Evolutionary conservation across 2,888 invertebrate genomes (phyloP), one percentile per base, ranked within the genome.

Genomic region (Suillia variegata): DNA sequence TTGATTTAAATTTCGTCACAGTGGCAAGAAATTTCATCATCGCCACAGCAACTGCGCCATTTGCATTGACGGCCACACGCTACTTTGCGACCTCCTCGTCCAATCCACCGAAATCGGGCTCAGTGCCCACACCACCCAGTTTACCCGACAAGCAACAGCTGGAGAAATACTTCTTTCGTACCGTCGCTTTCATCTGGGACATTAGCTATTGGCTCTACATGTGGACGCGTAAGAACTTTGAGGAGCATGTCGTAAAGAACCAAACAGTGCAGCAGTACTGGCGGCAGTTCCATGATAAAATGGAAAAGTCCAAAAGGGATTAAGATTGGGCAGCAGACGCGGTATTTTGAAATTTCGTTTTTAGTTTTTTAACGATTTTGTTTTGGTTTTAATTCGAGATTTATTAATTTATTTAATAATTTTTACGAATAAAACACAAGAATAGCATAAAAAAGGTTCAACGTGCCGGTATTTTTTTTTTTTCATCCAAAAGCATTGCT

Each of bases 151-250:
- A 70, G 52, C 66, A 69, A n/a, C 76, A 80, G 60, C 51, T 79
- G 12, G 74, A 79, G 60, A 75, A 74, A 51, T 71, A 69, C 26
- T 60, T 75, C 31, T 80, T 80, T 45, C 80, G 77, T 18, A 62
- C 71, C 0, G 54, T 78, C 18, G 80, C 76, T 10, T 70, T 79
- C 20, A 2, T 76, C 2, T 79, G 77, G 60, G 80, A 80, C 61
- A 54, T 77, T 3, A 24, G 57, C 24, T 69, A 67, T 15, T 66
- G 74, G 47, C 59, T 67, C 0, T 65, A 52, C 50, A 66, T 63
- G 31, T 71, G 71, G 68, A 42, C 68, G 18, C 51, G 67, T 22
- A 64, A 65, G 38, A 66, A 68, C 15, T 21, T 73, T 26, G 59
- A 77, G 13, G 65, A 67, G 10, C 70, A 73, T 6, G 57, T 78